A percentile compares a stretch with the other conserved stretches of the same genome.
Evolutionary conservation across 2,113 vertebrate species (phyloP).

Genomic region (Halcyon senegalensis): DNA sequence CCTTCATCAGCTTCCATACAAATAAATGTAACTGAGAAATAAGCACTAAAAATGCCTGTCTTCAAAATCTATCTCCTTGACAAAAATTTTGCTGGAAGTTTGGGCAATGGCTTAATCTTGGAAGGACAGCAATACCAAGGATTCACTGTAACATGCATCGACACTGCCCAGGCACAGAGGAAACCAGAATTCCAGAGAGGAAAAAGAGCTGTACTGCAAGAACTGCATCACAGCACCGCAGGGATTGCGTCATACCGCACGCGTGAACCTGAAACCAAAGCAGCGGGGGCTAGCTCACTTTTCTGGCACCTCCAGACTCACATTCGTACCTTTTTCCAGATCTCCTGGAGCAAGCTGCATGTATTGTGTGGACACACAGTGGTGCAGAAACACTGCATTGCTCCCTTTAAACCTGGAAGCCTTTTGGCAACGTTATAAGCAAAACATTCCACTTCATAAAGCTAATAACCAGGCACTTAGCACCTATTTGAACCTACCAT

Average conservation of each 20-base stretch:
- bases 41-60: not conserved
- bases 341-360: not conserved
- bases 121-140: not conserved
- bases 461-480: not conserved
- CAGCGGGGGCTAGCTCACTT: not conserved
- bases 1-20: not conserved
- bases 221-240: not conserved
- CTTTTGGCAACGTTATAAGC: not conserved
- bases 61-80: not conserved
- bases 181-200: not conserved
- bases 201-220: not conserved
- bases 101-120: not conserved
- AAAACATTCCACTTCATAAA: not conserved
- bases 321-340: not conserved
- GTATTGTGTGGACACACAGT: too few relatives aligned
- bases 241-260: not conserved
- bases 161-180: too few relatives aligned
- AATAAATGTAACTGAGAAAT: not conserved
- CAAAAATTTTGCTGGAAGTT: not conserved
- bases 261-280: not conserved
- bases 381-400: accelerated
- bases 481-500: not conserved
- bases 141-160: not conserved
- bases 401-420: not conserved
- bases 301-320: not conserved